phyloP scores from a whole-genome alignment of 2,797 vertebrate species.

The Coilia nasus region DNA sequence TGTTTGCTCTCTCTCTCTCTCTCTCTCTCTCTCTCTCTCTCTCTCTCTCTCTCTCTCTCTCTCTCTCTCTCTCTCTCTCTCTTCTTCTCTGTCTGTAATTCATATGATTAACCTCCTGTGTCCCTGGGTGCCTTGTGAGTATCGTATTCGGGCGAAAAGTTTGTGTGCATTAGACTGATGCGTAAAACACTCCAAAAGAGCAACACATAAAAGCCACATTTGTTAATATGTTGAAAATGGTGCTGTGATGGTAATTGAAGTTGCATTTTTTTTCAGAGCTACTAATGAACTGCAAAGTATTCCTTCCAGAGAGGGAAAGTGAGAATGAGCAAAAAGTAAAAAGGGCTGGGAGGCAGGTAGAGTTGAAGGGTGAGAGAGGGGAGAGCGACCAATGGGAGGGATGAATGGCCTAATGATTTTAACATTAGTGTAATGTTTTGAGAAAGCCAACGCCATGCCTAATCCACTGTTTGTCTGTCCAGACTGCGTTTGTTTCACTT shows the following conservation, averaged over 20 bases:
- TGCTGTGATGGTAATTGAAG: constrained; percentile 43
- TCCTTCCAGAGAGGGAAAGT: constrained; percentile 9
- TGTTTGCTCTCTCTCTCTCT: constrained; percentile 31
- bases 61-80: constrained; percentile 27
- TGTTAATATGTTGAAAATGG: constrained; percentile 42
- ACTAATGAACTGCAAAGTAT: constrained; percentile 45
- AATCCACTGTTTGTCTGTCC: constrained; percentile 29
- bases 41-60: constrained; percentile 19
- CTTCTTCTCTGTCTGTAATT: constrained; percentile 33
- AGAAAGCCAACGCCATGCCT: constrained; percentile 8
- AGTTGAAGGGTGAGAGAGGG: constrained; percentile 9
- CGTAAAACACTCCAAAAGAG: constrained; percentile 33
- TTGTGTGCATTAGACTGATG: constrained; percentile 35
- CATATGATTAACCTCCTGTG: constrained; percentile 50
- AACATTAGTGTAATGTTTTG: constrained; percentile 25
- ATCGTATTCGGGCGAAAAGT: constrained; percentile 33
- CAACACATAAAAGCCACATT: constrained; percentile 37
- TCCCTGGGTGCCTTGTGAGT: constrained; percentile 25
- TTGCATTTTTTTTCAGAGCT: constrained; percentile 38
- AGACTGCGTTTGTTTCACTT: constrained; percentile 3
- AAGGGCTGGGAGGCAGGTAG: not conserved
- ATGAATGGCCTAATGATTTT: constrained; percentile 25
- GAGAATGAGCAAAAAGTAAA: constrained; percentile 13
- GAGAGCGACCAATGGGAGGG: not conserved
- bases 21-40: constrained; percentile 30